Evolutionary conservation across 2,888 invertebrate species (phyloP), one percentile per base, ranked within the genome.

Genomic region (Geotrupes spiniger): DNA sequence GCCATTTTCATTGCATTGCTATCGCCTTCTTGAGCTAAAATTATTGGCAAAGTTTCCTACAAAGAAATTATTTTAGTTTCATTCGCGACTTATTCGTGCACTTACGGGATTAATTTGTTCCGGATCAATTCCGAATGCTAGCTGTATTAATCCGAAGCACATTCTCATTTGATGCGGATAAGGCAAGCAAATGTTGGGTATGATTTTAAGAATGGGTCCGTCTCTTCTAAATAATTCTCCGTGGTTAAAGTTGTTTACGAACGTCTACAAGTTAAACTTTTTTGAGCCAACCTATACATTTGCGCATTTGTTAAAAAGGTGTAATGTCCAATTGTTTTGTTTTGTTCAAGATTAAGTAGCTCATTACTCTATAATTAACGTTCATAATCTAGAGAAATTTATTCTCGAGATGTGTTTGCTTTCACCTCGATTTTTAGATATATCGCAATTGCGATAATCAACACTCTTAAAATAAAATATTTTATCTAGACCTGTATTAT

Each of bases 41-140:
- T 66, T 2, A 68, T 61, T 2, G 72, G 70, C 14, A 68, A 52
- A 2, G 67, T 69, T 59, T 72, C 70, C 72, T 71, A 53, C 52
- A 51, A 40, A 29, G 29, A 10, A 29, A 29, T 29, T 1, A 29
- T 8, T 29, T 8, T 33, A 14, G 14, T 14, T 5, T 33, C 15
- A 33, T 16, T 37, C 5, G 4, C 4, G 12, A n/a, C 1, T 21
- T 17, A 1, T 38, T 21, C 21, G n/a, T 36, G 14, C 14, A 36
- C 49, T 27, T 51, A 57, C 57, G 4, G 57, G 57, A 49, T 57
- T 54, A 11, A 54, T 55, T 55, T 57, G 57, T 14, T 50, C 53
- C 16, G 52, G 49, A 29, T 53, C 49, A 9, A 53, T 40, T 6
- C 55, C 55, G 28, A 51, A 45, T 15, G 38, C 44, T 6, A 48